phyloP scores from a whole-genome alignment of 2,797 vertebrate genomes.

The Arctocebus calabarensis region DNA sequence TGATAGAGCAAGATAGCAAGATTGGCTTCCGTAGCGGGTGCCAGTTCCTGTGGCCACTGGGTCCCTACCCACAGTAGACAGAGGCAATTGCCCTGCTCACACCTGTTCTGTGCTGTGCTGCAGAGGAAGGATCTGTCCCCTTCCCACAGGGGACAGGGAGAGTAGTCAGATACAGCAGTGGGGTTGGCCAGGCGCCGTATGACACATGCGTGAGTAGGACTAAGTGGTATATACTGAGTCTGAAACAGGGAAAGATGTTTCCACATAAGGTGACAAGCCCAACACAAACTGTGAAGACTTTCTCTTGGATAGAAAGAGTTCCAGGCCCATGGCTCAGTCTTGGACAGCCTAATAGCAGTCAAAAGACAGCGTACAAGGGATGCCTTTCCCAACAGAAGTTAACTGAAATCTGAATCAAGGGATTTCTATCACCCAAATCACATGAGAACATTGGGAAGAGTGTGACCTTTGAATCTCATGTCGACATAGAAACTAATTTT shows the following conservation, averaged over 20 bases:
- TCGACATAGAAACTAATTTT: background rate
- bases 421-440: background rate
- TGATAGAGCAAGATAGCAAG: background rate
- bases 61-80: background rate
- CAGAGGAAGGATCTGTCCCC: background rate
- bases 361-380: background rate
- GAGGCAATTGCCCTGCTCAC: background rate
- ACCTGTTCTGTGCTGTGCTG: background rate
- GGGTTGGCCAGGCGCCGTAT: background rate
- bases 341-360: background rate
- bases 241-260: background rate
- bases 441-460: background rate
- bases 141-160: background rate
- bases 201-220: background rate
- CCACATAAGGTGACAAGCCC: background rate
- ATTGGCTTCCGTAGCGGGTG: background rate
- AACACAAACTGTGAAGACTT: background rate
- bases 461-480: background rate
- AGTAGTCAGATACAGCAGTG: background rate
- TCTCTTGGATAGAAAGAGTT: background rate
- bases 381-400: background rate
- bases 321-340: background rate
- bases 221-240: background rate
- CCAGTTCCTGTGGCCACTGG: background rate
- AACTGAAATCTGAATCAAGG: conserved; percentile 11